Percentiles rank a stretch among this genome's conserved stretches.
phyloP scores from a whole-genome alignment of 1,140 invertebrate genomes.

The Zaprionus ghesquierei region DNA sequence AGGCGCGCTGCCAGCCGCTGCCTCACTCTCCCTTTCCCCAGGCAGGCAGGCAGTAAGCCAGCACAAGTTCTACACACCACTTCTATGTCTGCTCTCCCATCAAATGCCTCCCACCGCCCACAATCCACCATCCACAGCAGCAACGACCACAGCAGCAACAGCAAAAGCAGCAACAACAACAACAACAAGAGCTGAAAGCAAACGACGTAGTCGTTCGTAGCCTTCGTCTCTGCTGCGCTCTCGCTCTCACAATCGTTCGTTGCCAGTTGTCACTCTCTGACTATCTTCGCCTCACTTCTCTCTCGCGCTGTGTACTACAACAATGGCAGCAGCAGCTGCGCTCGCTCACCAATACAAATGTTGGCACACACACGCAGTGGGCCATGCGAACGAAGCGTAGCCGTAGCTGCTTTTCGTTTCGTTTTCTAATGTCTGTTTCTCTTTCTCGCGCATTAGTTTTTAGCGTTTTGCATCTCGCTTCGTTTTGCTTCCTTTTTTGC shows the following conservation, averaged over 20 bases:
- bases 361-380: constrained; percentile 21
- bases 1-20: neutral
- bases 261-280: constrained; percentile 33
- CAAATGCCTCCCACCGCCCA: neutral
- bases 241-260: constrained; percentile 28
- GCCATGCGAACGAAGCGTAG: constrained; percentile 25
- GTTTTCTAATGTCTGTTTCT: constrained; percentile 81
- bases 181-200: neutral
- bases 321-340: constrained; percentile 54
- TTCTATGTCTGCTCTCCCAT: constrained; percentile 13
- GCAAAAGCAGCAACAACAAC: neutral
- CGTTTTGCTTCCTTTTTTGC: constrained; percentile 77
- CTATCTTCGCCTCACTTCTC: constrained; percentile 21
- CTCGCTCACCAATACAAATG: constrained; percentile 59
- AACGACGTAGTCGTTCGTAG: constrained; percentile 2
- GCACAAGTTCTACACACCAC: constrained; percentile 39
- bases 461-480: constrained; percentile 82
- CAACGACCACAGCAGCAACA: neutral
- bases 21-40: neutral
- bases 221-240: constrained; percentile 6
- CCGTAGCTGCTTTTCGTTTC: constrained; percentile 48
- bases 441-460: constrained; percentile 82
- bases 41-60: neutral
- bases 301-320: constrained; percentile 33
- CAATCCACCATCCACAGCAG: neutral